These are phyloP conservation scores for Rhodophaea formosa DNA, from an alignment of 2,888 invertebrate genomes.

Conservation along the genomic window DNA sequence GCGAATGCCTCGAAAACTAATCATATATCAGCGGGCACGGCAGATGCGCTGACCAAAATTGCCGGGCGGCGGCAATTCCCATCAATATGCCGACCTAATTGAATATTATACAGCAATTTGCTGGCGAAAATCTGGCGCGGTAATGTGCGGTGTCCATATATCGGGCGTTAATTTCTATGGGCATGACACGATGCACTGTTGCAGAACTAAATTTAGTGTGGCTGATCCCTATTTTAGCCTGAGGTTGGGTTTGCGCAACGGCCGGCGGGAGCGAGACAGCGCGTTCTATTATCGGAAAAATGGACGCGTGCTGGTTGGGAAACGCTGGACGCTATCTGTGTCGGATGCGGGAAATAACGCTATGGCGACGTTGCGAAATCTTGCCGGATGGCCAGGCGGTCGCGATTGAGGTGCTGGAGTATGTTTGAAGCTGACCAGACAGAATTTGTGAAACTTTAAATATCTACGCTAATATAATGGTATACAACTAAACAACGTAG, in stretches of 20 bases:
- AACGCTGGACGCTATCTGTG: constrained; percentile 18
- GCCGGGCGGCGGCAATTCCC: constrained; percentile 56
- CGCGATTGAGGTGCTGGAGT: not conserved
- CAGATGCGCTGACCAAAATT: constrained; percentile 78
- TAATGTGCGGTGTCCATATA: constrained; percentile 76
- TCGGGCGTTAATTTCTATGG: constrained; percentile 71
- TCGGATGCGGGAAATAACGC: constrained; percentile 18
- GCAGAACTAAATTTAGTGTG: constrained; percentile 69
- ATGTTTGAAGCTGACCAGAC: not conserved
- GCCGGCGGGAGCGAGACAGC: constrained; percentile 49
- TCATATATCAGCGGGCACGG: constrained; percentile 67
- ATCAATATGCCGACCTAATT: constrained; percentile 78
- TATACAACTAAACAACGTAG: no score
- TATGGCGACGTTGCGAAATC: constrained; percentile 26
- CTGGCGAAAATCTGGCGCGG: constrained; percentile 74
- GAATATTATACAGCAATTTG: constrained; percentile 80
- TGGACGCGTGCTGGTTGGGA: constrained; percentile 34
- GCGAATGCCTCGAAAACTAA: constrained; percentile 59
- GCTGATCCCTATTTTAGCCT: constrained; percentile 67
- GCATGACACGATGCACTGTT: constrained; percentile 68
- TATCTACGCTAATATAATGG: no score
- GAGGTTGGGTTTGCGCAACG: constrained; percentile 71
- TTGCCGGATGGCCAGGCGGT: constrained; percentile 2
- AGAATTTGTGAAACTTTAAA: not conserved
- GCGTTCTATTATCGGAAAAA: constrained; percentile 77